These are phyloP conservation scores for Resseliella maxima DNA, from an alignment of 2,888 invertebrate genomes.

Conservation along the genomic window DNA sequence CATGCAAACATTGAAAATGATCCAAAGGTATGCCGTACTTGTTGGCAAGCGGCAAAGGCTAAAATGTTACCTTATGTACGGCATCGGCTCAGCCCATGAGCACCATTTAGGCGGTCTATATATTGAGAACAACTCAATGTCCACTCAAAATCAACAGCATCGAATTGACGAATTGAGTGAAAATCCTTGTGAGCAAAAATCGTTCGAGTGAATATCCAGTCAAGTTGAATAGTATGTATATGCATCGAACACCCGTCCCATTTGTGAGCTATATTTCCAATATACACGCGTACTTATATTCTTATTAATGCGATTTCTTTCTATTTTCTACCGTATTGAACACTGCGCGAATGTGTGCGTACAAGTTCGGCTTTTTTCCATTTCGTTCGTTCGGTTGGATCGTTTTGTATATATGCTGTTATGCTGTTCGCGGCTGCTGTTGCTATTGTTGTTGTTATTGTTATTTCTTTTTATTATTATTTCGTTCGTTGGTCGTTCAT, in stretches of 20 bases:
- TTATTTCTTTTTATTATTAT: not conserved
- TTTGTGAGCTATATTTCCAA: constrained; percentile 54
- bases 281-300: constrained; percentile 53
- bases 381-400: constrained; percentile 23
- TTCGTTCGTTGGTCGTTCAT: constrained; percentile 23
- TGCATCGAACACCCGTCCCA: constrained; percentile 49
- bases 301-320: constrained; percentile 55
- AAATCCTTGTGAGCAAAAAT: not conserved
- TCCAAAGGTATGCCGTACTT: not conserved
- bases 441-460: not conserved
- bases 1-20: not conserved
- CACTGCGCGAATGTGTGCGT: constrained; percentile 18
- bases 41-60: not conserved
- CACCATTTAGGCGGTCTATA: not conserved
- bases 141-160: not conserved
- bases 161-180: constrained; percentile 46
- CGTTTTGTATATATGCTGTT: not conserved
- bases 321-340: constrained; percentile 53
- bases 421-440: not conserved
- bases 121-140: constrained; percentile 4
- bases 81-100: constrained; percentile 32
- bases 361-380: constrained; percentile 37
- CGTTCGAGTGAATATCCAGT: constrained; percentile 49
- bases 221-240: not conserved
- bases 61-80: not conserved